Evolutionary conservation across 2,113 vertebrate species (phyloP), one percentile per base, ranked within the genome.

Genomic region (Zosterops japonicus): DNA sequence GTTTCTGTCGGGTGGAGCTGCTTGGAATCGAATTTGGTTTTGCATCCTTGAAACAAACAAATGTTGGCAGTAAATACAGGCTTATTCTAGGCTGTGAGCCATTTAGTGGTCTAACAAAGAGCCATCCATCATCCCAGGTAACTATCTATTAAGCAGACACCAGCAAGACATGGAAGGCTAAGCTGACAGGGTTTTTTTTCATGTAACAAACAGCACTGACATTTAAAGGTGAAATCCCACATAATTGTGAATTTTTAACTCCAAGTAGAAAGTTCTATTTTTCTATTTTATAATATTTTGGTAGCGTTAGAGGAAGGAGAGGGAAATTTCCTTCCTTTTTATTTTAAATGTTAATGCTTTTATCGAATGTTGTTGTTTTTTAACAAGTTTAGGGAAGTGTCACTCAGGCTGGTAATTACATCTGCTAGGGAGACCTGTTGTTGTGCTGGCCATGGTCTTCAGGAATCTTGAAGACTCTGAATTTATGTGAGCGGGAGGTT

Each of bases 101-200:
- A 91, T 96, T 96, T 95, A 96, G 92, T 95, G 94, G 92, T 76
- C 69, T 80, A 83, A 86, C 84, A 94, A 94, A 81, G 74, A 86
- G 76, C 95, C 84, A 86, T 95, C 90, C 93, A 78, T 97, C 94
- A 96, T 96, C 91, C 96, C 87, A 94, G 95, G 94, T 95, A 96
- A 96, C 95, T 95, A 97, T 97, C 93, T 96, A 96, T 97, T 97
- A 96, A 96, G 94, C 95, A 97, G 95, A 95, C 96, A 97, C 96
- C 95, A 95, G 95, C 95, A 96, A 97, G 96, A 96, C 94, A 80
- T 94, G 94, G 96, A 97, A 83, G 95, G 84, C 96, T 96, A 96
- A 97, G 95, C 96, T 97, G 96, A 97, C 96, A 96, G 95, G 86
- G 74, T 0, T 78, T 95, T 95, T 95, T 89, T 96, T 96, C 96